A percentile compares a stretch with the other conserved stretches of the same genome.
Evolutionary conservation across 2,888 invertebrate species (phyloP).

Genomic region (Falcaria lacertinaria): DNA sequence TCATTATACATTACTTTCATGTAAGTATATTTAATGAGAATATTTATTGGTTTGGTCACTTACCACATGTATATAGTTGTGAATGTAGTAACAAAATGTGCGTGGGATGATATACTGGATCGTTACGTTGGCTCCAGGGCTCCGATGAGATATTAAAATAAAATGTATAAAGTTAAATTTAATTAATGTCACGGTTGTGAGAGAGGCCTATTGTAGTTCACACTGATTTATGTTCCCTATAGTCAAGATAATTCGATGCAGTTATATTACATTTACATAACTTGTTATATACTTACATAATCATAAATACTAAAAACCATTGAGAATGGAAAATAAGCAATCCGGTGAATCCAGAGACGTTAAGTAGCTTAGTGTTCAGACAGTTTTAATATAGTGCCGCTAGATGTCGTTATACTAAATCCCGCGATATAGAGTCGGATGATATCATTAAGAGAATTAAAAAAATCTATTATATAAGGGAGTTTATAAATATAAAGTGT

Average conservation of each 20-base stretch:
- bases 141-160: slow-evolving; percentile 24
- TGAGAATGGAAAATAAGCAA: too few species aligned
- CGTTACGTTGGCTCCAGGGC: slow-evolving; percentile 21
- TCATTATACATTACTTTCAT: slow-evolving; percentile 18
- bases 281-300: too few species aligned
- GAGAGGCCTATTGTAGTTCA: slow-evolving; percentile 72
- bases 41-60: slow-evolving; percentile 23
- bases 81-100: slow-evolving; percentile 25
- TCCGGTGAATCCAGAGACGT: too few species aligned
- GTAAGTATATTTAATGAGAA: slow-evolving; percentile 12
- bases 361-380: too few species aligned
- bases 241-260: neutral
- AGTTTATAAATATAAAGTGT: too few species aligned
- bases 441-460: too few species aligned
- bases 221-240: slow-evolving; percentile 53
- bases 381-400: too few species aligned
- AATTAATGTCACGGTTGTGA: slow-evolving; percentile 68
- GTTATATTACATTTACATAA: neutral
- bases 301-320: too few species aligned
- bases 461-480: too few species aligned
- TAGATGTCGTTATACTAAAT: too few species aligned
- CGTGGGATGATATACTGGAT: slow-evolving; percentile 27
- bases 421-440: too few species aligned
- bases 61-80: slow-evolving; percentile 28
- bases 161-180: slow-evolving; percentile 20